Evolutionary conservation across 2,113 vertebrate species (phyloP), one percentile per base, ranked within the genome.

Genomic region (Ovibos moschatus): DNA sequence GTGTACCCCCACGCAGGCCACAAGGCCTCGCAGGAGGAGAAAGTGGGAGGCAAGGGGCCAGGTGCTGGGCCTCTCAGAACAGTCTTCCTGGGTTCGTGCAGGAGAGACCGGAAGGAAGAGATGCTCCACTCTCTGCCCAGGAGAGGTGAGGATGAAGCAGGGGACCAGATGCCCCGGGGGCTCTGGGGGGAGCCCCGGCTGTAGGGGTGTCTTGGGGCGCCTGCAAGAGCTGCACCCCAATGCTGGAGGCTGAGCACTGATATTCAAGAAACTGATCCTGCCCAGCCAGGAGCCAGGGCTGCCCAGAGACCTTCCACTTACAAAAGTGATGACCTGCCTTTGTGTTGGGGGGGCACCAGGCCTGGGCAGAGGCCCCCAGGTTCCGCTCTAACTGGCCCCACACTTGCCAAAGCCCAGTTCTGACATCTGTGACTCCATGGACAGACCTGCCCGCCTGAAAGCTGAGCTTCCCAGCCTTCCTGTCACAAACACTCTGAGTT

Each of bases 61-160:
- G 15, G n/a, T 5, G 13, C 71, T 47, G 50, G 47, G 36, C 7
- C 7, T 14, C 51, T 15, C 23, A 10, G 50, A 43, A 45, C 27
- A 45, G 30, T 40, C 3, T 0, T 3, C 28, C 57, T 67, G 17
- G 2, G 5, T 5, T 25, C 17, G 0, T 33, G 25, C 30, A 2
- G 28, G 8, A 21, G n/a, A 23, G 47, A 15, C 5, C 6, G 1
- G 51, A 43, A 19, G 21, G 78, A 45, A 14, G 53, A 83, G 36
- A 15, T 0, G 2, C 6, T 21, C 8, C 33, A 6, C 13, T 2
- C 62, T 1, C 7, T 15, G 43, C 6, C 28, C 1, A 6, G 21
- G 3, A 1, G 4, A 7, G 1, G 6, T 10, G 40, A 12, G 23
- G 21, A 0, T 0, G 0, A 3, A 12, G 43, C 6, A 45, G 25